These are phyloP conservation scores for Leptinotarsa rubiginosa DNA, from an alignment of 2,888 invertebrate genomes.

Conservation along the genomic window DNA sequence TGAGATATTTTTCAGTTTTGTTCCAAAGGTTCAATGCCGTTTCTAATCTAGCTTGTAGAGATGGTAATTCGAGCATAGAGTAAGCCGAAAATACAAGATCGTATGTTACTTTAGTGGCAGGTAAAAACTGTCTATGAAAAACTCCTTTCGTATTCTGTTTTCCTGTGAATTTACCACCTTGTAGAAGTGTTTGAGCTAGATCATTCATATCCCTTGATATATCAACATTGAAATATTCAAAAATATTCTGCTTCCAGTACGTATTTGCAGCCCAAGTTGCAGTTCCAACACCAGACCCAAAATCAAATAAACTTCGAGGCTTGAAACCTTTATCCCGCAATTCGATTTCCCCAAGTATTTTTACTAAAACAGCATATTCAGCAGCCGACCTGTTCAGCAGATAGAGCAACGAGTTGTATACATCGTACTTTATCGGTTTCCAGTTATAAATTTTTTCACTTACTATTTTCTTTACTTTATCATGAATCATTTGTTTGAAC, in stretches of 20 bases:
- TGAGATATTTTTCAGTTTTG: conserved; percentile 83
- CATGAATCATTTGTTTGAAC: conserved; percentile 68
- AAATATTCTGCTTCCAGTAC: conserved; percentile 78
- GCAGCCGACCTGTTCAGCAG: conserved; percentile 77
- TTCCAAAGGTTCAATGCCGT: conserved; percentile 84
- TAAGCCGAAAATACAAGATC: conserved; percentile 86
- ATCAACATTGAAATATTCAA: conserved; percentile 90
- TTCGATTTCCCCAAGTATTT: conserved; percentile 81
- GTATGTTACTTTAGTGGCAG: conserved; percentile 75
- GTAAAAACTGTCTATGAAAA: conserved; percentile 85
- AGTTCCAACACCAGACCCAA: conserved; percentile 88
- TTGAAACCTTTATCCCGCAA: conserved; percentile 74
- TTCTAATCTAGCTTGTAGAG: conserved; percentile 74
- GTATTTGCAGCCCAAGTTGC: conserved; percentile 73
- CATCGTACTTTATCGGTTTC: conserved; percentile 79
- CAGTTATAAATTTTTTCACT: conserved; percentile 77
- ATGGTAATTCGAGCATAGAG: conserved; percentile 83
- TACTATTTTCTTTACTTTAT: conserved; percentile 70
- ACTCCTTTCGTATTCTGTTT: conserved; percentile 72
- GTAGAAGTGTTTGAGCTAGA: conserved; percentile 78
- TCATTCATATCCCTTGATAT: conserved; percentile 85
- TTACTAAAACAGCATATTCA: conserved; percentile 80
- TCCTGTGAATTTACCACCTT: conserved; percentile 74
- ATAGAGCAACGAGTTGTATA: conserved; percentile 76
- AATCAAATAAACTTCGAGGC: conserved; percentile 87